Base-by-base conservation (phyloP, 2,888 invertebrate species). In the Neoaliturus tenellus region DNA sequence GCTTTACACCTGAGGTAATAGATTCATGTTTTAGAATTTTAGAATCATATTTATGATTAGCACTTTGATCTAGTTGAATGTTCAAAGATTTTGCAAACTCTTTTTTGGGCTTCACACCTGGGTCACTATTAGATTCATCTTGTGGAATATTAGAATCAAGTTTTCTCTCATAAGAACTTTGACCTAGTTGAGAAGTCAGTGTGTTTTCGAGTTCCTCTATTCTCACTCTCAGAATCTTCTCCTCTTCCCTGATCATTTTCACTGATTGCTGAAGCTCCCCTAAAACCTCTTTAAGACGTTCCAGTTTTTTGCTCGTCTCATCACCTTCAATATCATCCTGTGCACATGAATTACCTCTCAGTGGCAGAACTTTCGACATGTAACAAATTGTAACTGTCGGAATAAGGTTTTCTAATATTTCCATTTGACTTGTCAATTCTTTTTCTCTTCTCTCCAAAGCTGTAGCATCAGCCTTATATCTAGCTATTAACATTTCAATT, bases 121-220 rank as follows among this genome's bases (percentile, higher is more conserved):
- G n/a, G n/a, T n/a, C n/a, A n/a, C n/a, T n/a, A n/a, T n/a, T n/a
- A n/a, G n/a, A n/a, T n/a, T n/a, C n/a, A n/a, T n/a, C n/a, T n/a
- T n/a, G n/a, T n/a, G n/a, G n/a, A n/a, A n/a, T n/a, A n/a, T n/a
- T n/a, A n/a, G n/a, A n/a, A n/a, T n/a, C n/a, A n/a, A n/a, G n/a
- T n/a, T n/a, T n/a, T n/a, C n/a, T n/a, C n/a, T n/a, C n/a, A n/a
- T n/a, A n/a, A n/a, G n/a, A n/a, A n/a, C n/a, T n/a, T n/a, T n/a
- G n/a, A n/a, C n/a, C n/a, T n/a, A n/a, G n/a, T n/a, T n/a, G n/a
- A n/a, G n/a, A n/a, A n/a, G n/a, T n/a, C n/a, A n/a, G n/a, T n/a
- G n/a, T n/a, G n/a, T n/a, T 55, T 78, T 78, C 78, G 14, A 78
- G 35, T 20, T 78, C 78, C 35, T 31, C 78, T 55, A 78, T 78